Percentiles rank a stretch among this genome's conserved stretches.
Evolutionary conservation across 2,797 vertebrate genomes (phyloP).

Genomic region (Choloepus didactylus): DNA sequence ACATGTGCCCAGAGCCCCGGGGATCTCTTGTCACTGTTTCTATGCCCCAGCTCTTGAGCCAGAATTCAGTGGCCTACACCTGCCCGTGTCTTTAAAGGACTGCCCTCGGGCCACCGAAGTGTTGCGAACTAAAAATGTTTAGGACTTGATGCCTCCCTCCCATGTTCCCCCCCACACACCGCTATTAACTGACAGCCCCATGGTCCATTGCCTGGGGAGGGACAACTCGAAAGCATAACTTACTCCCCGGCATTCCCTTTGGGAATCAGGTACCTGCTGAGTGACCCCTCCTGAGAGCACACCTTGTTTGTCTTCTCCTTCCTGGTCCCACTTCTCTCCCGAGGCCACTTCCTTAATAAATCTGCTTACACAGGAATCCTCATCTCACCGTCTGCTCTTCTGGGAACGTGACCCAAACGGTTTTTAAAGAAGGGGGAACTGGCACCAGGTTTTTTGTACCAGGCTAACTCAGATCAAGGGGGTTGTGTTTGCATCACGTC

Average conservation of each 20-base stretch:
- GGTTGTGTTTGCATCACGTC: not conserved
- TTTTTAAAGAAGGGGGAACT: not conserved
- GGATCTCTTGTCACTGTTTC: not conserved
- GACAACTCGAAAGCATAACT: not conserved
- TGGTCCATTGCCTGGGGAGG: not conserved
- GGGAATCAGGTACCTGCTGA: not conserved
- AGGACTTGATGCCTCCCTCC: not conserved
- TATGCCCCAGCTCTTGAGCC: not conserved
- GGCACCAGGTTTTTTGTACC: not conserved
- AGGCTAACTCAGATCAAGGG: not conserved
- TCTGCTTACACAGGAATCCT: not conserved
- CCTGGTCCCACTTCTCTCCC: not conserved
- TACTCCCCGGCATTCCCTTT: not conserved
- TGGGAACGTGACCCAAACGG: not conserved
- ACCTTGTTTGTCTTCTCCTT: not conserved
- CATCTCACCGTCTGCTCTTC: not conserved
- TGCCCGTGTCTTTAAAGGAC: not conserved
- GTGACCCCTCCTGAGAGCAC: not conserved
- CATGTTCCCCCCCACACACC: not conserved
- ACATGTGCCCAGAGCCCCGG: not conserved
- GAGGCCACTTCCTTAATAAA: not conserved
- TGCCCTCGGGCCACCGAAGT: not conserved
- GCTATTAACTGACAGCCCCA: not conserved
- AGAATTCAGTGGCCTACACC: not conserved
- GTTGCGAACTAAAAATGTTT: not conserved